Percentiles rank a stretch among this genome's conserved stretches.
Evolutionary conservation across 30 jellyfish, hydroid and myxozoan genomes (phyloP).

Genomic region (Haliclystus octoradiatus): DNA sequence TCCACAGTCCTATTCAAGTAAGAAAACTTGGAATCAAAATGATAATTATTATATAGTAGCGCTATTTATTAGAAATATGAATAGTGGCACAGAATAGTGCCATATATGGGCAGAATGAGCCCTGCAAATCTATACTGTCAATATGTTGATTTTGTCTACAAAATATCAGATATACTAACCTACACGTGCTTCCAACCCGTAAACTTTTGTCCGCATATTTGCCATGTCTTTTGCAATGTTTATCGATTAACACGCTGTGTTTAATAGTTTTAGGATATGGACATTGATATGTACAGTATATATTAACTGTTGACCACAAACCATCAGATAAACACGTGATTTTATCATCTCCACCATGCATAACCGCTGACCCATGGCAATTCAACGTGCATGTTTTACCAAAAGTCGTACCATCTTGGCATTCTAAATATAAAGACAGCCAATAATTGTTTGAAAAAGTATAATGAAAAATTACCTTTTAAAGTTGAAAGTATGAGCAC

Average conservation of each 20-base stretch:
- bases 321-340: conserved; percentile 67
- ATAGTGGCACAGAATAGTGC: no score
- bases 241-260: conserved; percentile 27
- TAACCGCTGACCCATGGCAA: conserved; percentile 25
- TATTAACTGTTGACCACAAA: conserved; percentile 53
- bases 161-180: no score
- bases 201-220: conserved; percentile 14
- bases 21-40: no score
- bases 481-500: background rate
- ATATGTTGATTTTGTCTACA: no score
- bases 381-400: conserved; percentile 33
- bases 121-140: no score
- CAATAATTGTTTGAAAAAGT: no score
- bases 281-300: conserved; percentile 48
- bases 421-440: conserved; percentile 44
- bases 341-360: conserved; percentile 46
- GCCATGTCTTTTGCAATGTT: conserved; percentile 33
- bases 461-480: background rate
- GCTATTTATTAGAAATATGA: no score
- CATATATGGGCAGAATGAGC: no score
- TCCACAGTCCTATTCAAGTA: no score
- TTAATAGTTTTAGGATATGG: conserved; percentile 34
- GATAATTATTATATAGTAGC: no score
- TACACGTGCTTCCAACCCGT: conserved; percentile 58
- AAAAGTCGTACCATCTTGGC: conserved; percentile 42